Evolutionary conservation across 2,888 invertebrate species (phyloP).

Genomic region (Drosophila infuscata): DNA sequence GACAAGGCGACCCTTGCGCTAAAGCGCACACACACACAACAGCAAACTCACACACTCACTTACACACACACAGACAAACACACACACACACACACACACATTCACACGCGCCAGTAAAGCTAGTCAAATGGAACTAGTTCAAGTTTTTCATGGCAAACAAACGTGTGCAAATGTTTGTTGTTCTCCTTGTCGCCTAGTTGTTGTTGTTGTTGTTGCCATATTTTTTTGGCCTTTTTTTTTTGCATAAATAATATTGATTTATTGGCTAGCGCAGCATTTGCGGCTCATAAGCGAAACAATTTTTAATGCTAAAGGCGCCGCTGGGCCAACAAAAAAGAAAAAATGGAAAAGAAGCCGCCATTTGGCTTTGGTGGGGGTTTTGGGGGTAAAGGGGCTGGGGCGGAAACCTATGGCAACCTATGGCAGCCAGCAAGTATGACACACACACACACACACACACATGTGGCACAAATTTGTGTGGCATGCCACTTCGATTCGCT

Average conservation of each 20-base stretch:
- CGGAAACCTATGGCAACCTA: constrained; percentile 41
- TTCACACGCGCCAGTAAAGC: constrained; percentile 1
- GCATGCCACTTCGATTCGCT: constrained; percentile 43
- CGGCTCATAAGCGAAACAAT: constrained; percentile 72
- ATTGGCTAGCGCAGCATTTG: constrained; percentile 76
- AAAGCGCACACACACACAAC: neutral
- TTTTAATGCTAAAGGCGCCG: constrained; percentile 70
- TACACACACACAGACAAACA: neutral
- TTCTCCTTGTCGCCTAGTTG: constrained; percentile 34
- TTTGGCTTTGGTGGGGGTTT: neutral
- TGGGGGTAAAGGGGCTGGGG: neutral
- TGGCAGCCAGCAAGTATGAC: constrained; percentile 64
- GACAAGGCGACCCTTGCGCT: constrained; percentile 28
- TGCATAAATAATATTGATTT: constrained; percentile 82
- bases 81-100: constrained; percentile 5
- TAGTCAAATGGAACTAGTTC: constrained; percentile 55
- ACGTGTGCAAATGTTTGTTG: constrained; percentile 52
- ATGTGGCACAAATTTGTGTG: constrained; percentile 64
- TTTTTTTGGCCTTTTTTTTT: constrained; percentile 39
- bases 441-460: constrained; percentile 63
- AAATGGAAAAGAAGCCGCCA: constrained; percentile 10
- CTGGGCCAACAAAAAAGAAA: constrained; percentile 14
- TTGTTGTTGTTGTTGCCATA: constrained; percentile 29
- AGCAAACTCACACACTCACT: neutral
- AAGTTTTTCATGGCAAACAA: constrained; percentile 67